phyloP scores from a whole-genome alignment of 1,140 invertebrate species.

The Monochamus saltuarius region DNA sequence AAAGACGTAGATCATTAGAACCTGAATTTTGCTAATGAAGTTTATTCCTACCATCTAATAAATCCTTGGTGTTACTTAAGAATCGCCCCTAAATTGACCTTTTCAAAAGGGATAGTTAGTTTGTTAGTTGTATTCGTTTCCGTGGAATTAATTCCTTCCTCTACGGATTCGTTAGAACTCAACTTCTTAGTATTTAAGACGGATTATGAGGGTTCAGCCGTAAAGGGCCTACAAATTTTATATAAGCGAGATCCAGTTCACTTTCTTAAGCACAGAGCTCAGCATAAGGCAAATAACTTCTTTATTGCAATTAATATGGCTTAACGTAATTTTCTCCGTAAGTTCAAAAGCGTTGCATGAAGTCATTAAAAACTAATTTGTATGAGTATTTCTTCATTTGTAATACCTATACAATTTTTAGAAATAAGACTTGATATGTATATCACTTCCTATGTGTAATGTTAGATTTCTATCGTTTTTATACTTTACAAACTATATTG shows the following conservation, averaged over 20 bases:
- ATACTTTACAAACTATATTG: too few species aligned
- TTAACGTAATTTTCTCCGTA: slow-evolving; percentile 12
- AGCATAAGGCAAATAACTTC: slow-evolving; percentile 12
- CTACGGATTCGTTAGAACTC: background rate
- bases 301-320: slow-evolving; percentile 17
- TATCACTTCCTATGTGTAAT: too few species aligned
- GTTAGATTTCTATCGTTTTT: too few species aligned
- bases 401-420: too few species aligned
- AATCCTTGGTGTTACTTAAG: background rate
- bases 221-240: slow-evolving; percentile 22
- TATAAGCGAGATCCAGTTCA: slow-evolving; percentile 20
- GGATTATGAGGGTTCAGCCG: slow-evolving; percentile 24
- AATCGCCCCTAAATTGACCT: background rate
- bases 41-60: background rate
- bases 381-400: too few species aligned
- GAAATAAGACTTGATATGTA: too few species aligned
- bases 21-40: slow-evolving; percentile 1
- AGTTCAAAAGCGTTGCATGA: background rate
- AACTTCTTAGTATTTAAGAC: slow-evolving; percentile 17
- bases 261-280: slow-evolving; percentile 14
- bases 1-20: too few species aligned
- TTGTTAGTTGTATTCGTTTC: slow-evolving; percentile 11
- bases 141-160: slow-evolving; percentile 1
- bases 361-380: too few species aligned
- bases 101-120: slow-evolving; percentile 3